Conservation (phyloP, 37 sponge, comb jelly and placozoan genomes). For the Aplysina aerophoba region DNA sequence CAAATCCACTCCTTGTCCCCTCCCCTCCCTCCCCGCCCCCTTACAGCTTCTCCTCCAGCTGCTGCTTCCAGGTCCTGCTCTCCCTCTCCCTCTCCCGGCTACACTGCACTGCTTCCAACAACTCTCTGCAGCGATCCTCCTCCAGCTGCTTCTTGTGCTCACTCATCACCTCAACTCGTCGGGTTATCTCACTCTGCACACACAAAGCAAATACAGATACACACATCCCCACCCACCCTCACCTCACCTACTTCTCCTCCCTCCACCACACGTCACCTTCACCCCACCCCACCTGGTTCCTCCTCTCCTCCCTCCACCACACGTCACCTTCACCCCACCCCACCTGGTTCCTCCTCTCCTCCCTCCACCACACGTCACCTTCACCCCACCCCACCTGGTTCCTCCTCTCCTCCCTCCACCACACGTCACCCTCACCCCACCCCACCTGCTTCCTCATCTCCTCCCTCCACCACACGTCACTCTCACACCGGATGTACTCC, state of each 20-base stretch:
- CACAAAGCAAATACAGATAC: neutral
- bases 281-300: neutral
- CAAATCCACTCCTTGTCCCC: no score
- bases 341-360: neutral
- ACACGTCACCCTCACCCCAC: neutral
- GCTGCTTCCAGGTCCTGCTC: no score
- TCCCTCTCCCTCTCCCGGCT: no score
- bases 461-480: neutral
- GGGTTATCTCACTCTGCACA: no score
- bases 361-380: neutral
- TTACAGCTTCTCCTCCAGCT: no score
- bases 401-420: neutral
- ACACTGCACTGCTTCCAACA: no score
- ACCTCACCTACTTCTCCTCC: neutral
- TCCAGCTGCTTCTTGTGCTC: no score
- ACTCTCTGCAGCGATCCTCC: no score
- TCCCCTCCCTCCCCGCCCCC: no score
- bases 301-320: neutral
- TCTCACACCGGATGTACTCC: neutral
- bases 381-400: neutral
- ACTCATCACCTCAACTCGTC: no score
- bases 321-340: neutral
- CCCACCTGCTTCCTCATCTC: neutral
- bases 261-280: neutral
- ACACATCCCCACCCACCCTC: neutral